Conservation (phyloP, 2,888 invertebrate species). For the Diaprepes abbreviatus region DNA sequence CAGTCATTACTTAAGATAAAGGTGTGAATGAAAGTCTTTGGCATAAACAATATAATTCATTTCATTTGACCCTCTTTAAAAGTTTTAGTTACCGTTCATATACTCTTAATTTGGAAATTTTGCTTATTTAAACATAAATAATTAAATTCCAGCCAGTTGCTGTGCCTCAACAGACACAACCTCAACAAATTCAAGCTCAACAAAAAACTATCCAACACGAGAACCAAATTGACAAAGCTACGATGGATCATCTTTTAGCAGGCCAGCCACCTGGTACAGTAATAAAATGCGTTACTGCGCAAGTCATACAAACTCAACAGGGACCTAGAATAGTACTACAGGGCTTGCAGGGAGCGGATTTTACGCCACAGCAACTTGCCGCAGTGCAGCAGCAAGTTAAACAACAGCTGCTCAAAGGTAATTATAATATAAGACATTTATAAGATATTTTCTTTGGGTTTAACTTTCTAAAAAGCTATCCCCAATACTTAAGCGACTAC, state of each 20-base stretch:
- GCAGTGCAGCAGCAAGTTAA: constrained; percentile 91
- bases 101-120: too few species aligned
- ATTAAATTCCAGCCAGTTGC: constrained; percentile 13
- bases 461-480: too few species aligned
- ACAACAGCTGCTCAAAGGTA: constrained; percentile 88
- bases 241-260: constrained; percentile 80
- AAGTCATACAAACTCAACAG: constrained; percentile 87
- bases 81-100: too few species aligned
- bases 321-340: constrained; percentile 90
- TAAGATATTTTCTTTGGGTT: too few species aligned
- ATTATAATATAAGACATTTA: too few species aligned
- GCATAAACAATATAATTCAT: too few species aligned
- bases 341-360: constrained; percentile 86
- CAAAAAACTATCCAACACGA: constrained; percentile 36
- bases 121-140: too few species aligned
- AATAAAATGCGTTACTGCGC: constrained; percentile 89
- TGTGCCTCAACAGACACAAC: constrained; percentile 30
- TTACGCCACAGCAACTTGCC: constrained; percentile 85
- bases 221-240: constrained; percentile 62
- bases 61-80: too few species aligned
- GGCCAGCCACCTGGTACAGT: constrained; percentile 89
- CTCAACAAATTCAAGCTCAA: constrained; percentile 27
- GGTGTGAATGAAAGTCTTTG: too few species aligned
- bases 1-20: too few species aligned
- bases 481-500: too few species aligned